Percentiles rank a stretch among this genome's conserved stretches.
These are phyloP conservation scores for Sinocyclocheilus maitianheensis DNA, from an alignment of 2,113 vertebrate genomes.

Conservation along the genomic window DNA sequence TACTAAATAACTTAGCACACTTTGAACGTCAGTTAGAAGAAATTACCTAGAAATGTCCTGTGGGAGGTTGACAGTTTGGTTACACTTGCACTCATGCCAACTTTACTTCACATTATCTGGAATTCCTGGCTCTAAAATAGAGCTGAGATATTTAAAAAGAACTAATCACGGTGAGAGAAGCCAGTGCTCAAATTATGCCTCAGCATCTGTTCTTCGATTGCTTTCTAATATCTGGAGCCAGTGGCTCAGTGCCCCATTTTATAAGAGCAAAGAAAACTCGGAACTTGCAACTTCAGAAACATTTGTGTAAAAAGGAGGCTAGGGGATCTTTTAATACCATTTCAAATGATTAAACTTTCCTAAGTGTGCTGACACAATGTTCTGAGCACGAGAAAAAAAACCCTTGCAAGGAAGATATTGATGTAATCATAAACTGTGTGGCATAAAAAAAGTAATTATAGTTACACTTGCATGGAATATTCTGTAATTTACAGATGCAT, in stretches of 20 bases:
- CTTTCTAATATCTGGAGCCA: conserved; percentile 28
- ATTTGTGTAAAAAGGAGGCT: not conserved
- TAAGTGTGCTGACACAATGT: not conserved
- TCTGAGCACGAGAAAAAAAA: not conserved
- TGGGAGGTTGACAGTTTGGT: not conserved
- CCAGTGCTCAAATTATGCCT: not conserved
- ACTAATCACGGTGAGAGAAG: too few species aligned
- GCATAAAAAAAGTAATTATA: not conserved
- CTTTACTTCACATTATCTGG: too few species aligned
- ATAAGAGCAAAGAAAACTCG: not conserved
- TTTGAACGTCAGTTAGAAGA: not conserved
- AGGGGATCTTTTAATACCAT: not conserved
- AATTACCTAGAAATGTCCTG: not conserved
- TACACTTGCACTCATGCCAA: too few species aligned
- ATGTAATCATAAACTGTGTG: conserved; percentile 2
- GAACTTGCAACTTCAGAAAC: not conserved
- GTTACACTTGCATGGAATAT: conserved; percentile 1
- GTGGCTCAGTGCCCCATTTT: conserved; percentile 23
- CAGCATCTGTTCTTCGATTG: conserved; percentile 32
- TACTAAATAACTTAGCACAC: not conserved
- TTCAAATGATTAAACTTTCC: conserved; percentile 23
- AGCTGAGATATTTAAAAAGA: too few species aligned
- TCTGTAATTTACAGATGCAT: not conserved
- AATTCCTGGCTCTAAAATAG: too few species aligned
- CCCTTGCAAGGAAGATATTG: not conserved